Base-by-base conservation (phyloP, 2,797 vertebrate species). In the Rhynchonycteris naso region DNA sequence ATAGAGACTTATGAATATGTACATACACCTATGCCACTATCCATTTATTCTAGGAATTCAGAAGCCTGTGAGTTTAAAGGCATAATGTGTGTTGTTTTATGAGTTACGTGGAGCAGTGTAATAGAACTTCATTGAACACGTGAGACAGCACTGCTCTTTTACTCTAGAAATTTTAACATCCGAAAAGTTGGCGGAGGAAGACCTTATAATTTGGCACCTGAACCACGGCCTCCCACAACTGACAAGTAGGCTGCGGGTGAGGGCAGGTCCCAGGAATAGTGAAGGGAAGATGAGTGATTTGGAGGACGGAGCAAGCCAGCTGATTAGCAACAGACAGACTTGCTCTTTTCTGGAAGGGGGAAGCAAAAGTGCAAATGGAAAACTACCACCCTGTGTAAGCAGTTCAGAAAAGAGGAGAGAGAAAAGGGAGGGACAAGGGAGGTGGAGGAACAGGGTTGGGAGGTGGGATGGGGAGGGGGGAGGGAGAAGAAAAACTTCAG, bases 401-500 rank as follows among this genome's bases (percentile, higher is more conserved):
- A 54, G 97, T 97, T 98, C 94, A 97, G 97, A 96, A 95, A 97
- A 95, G 93, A 50, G 14, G 14, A 52, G 74, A 84, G 28, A 75
- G 66, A 82, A 80, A 72, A 87, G 71, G 24, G 58, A 85, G 76
- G 52, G 35, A 83, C 12, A 5, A 30, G 65, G 61, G 96, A 97
- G 96, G 96, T 97, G 93, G 96, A 93, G 95, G 92, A 87, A 80
- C 10, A n/a, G 72, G 22, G 2, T 18, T 76, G 85, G 96, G 94
- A 85, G 65, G 66, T 71, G 43, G 91, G 26, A 21, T 63, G 22
- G 93, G 66, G n/a, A n/a, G 22, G 93, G 78, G 74, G 91, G 91
- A 82, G 78, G 66, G 88, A 87, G 89, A 80, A 99, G 99, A 98
- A 99, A 99, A 99, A 99, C 98, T 99, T 99, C 99, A 99, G 98